These are phyloP conservation scores for Conus ventricosus DNA, from an alignment of 1,140 invertebrate species.

Conservation along the genomic window DNA sequence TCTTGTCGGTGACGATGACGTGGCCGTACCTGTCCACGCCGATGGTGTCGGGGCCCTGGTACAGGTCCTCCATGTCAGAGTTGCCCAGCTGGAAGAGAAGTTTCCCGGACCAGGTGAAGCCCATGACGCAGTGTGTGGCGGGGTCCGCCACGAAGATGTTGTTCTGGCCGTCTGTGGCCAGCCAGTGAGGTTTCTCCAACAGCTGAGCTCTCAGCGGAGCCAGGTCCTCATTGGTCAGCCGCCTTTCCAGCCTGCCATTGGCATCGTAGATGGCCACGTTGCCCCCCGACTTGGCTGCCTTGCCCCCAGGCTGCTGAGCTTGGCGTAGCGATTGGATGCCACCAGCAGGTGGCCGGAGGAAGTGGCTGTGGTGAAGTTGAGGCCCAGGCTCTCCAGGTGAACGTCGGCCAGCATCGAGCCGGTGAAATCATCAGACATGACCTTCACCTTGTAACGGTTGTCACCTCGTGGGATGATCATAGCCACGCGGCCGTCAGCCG, in stretches of 20 bases:
- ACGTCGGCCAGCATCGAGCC: conserved; percentile 57
- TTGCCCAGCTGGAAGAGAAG: conserved; percentile 67
- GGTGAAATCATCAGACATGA: conserved; percentile 61
- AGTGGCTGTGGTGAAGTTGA: conserved; percentile 65
- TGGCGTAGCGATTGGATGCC: conserved; percentile 63
- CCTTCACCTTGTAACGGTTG: conserved; percentile 65
- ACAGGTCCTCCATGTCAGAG: conserved; percentile 63
- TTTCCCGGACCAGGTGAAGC: conserved; percentile 54
- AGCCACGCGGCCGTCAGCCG: conserved; percentile 66
- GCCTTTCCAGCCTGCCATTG: conserved; percentile 51
- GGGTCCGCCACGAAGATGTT: conserved; percentile 64
- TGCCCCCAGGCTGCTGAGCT: conserved; percentile 46
- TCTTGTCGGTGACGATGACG: conserved; percentile 66
- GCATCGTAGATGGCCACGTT: conserved; percentile 64
- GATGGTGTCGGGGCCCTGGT: conserved; percentile 63
- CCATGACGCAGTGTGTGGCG: conserved; percentile 60
- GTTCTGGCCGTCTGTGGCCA: conserved; percentile 51
- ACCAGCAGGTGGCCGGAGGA: conserved; percentile 57
- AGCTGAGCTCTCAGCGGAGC: conserved; percentile 53
- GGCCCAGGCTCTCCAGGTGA: conserved; percentile 66
- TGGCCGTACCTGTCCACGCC: conserved; percentile 59
- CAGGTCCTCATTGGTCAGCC: conserved; percentile 67
- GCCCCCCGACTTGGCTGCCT: conserved; percentile 63
- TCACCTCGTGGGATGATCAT: conserved; percentile 63
- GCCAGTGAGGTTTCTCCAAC: conserved; percentile 61